Evolutionary conservation across 2,888 invertebrate genomes (phyloP).

Genomic region (Melanostoma mellinum): DNA sequence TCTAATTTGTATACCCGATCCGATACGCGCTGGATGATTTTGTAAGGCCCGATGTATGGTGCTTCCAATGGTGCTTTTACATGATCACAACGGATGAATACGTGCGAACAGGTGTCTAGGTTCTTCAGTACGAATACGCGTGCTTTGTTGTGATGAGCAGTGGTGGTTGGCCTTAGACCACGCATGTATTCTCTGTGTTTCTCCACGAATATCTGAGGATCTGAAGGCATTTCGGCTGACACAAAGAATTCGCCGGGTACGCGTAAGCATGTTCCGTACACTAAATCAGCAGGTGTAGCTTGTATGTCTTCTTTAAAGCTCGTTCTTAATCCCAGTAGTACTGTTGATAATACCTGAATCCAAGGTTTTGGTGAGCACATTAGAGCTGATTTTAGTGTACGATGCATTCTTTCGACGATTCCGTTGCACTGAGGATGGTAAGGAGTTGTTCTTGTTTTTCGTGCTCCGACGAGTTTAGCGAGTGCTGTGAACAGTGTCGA

Average conservation of each 20-base stretch:
- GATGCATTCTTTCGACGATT: no score
- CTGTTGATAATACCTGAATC: neutral
- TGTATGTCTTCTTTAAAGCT: constrained; percentile 6
- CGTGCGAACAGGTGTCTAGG: no score
- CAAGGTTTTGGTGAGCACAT: constrained; percentile 6
- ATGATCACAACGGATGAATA: no score
- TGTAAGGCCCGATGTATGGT: no score
- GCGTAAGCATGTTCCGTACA: constrained; percentile 2
- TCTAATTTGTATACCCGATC: no score
- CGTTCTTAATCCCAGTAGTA: constrained; percentile 10
- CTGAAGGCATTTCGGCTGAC: neutral
- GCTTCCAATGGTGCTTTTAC: no score
- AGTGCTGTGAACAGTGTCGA: constrained; percentile 22
- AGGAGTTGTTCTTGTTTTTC: neutral
- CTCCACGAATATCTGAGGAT: neutral
- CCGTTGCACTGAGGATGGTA: neutral
- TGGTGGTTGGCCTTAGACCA: neutral
- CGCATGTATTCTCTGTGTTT: constrained; percentile 8
- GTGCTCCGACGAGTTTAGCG: constrained; percentile 1
- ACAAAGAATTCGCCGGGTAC: constrained; percentile 17
- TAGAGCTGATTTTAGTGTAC: neutral
- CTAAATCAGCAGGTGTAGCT: constrained; percentile 23
- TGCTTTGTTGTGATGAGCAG: constrained; percentile 6
- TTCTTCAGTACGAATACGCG: no score
- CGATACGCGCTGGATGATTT: no score